Conservation (phyloP, 2,888 invertebrate genomes). For the Homarus gammarus region DNA sequence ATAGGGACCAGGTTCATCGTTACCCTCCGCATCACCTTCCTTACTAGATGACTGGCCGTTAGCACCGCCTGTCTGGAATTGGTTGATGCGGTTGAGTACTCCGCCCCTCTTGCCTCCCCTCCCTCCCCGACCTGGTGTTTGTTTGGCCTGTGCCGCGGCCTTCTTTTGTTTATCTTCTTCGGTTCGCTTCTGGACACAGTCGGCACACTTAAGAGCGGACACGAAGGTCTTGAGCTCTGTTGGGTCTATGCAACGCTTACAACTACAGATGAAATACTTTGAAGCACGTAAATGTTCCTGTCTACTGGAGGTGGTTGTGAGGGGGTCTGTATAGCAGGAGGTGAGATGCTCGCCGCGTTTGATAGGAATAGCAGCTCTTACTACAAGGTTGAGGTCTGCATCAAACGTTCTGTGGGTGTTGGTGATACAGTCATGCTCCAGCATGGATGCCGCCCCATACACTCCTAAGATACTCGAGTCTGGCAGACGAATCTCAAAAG, state of each 20-base stretch:
- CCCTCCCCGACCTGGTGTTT: conserved; percentile 10
- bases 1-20: conserved; percentile 46
- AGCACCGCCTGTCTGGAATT: conserved; percentile 23
- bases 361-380: conserved; percentile 71
- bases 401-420: conserved; percentile 75
- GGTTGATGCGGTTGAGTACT: conserved; percentile 19
- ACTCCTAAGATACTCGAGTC: conserved; percentile 72
- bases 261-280: conserved; percentile 75
- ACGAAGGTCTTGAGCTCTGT: conserved; percentile 70
- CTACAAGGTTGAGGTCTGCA: conserved; percentile 72
- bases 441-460: conserved; percentile 56
- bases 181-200: conserved; percentile 59
- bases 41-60: neutral
- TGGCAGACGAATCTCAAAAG: conserved; percentile 73
- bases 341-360: conserved; percentile 69
- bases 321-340: conserved; percentile 74
- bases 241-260: conserved; percentile 72
- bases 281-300: conserved; percentile 73
- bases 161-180: conserved; percentile 35
- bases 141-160: conserved; percentile 1
- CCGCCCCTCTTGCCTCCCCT: conserved; percentile 36
- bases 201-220: conserved; percentile 62
- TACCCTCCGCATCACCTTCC: conserved; percentile 14
- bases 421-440: conserved; percentile 74
- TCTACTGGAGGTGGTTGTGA: conserved; percentile 64